phyloP scores from a whole-genome alignment of 2,113 vertebrate species.

The Propithecus coquereli region DNA sequence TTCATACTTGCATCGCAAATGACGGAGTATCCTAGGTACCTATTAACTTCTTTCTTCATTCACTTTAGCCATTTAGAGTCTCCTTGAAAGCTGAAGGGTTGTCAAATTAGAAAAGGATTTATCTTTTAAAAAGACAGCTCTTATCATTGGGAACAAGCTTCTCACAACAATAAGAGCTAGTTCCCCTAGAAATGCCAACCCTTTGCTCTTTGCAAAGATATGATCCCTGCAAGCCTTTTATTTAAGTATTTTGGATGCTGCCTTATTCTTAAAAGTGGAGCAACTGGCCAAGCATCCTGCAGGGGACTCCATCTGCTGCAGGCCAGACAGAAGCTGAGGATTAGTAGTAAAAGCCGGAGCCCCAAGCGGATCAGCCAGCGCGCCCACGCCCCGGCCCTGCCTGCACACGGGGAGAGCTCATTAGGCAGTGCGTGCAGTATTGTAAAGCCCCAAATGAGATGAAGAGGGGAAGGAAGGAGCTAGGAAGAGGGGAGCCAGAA shows the following conservation, averaged over 20 bases:
- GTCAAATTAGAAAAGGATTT: slow-evolving; percentile 40
- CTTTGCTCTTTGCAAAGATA: slow-evolving; percentile 52
- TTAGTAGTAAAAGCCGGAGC: slow-evolving; percentile 86
- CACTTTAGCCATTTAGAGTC: slow-evolving; percentile 14
- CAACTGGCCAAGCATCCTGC: slow-evolving; percentile 63
- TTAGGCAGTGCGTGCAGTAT: slow-evolving; percentile 21
- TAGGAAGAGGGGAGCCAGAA: slow-evolving; percentile 42
- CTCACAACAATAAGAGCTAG: too few relatives aligned
- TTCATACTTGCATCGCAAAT: background rate
- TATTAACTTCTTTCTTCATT: background rate
- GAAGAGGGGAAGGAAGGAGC: slow-evolving; percentile 47
- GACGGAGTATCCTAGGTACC: background rate
- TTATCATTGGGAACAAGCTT: slow-evolving; percentile 78
- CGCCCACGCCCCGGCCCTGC: slow-evolving; percentile 70
- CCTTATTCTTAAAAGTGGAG: slow-evolving; percentile 26
- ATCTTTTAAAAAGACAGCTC: slow-evolving; percentile 66
- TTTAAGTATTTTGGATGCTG: background rate
- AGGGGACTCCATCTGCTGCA: slow-evolving; percentile 76
- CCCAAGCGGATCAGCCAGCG: slow-evolving; percentile 83
- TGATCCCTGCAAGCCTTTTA: slow-evolving; percentile 23
- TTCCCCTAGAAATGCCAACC: slow-evolving; percentile 44
- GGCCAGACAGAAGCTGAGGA: slow-evolving; percentile 84
- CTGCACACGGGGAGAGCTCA: slow-evolving; percentile 75
- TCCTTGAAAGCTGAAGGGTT: background rate
- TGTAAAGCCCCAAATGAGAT: background rate